Conservation (phyloP, 30 jellyfish, hydroid and myxozoan species). For the Aurelia sp. region DNA sequence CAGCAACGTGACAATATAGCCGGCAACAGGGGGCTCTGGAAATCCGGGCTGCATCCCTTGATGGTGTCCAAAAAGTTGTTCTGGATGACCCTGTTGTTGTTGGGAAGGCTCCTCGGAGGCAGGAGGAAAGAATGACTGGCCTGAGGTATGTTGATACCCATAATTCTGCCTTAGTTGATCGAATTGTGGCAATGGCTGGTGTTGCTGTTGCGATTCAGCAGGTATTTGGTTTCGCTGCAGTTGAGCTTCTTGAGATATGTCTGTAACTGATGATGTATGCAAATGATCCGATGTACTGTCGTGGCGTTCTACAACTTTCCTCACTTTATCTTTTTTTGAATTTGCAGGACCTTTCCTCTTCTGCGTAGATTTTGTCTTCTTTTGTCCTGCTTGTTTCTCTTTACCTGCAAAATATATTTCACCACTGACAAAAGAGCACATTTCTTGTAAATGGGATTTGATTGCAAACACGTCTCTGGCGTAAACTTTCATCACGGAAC, state of each 20-base stretch:
- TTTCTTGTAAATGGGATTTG: background rate
- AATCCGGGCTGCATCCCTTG: too few relatives aligned
- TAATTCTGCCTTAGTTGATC: too few relatives aligned
- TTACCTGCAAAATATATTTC: slow-evolving; percentile 13
- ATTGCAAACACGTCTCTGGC: background rate
- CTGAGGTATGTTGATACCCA: background rate
- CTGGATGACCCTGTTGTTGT: background rate
- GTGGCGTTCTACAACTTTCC: background rate
- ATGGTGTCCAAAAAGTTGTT: background rate
- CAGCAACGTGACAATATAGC: background rate
- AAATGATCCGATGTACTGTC: background rate
- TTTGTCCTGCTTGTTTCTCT: slow-evolving; percentile 20
- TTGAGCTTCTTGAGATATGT: background rate
- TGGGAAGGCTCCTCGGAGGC: slow-evolving; percentile 7
- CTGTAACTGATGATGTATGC: too few relatives aligned
- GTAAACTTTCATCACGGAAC: background rate
- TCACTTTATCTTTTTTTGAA: background rate
- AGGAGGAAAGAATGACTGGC: slow-evolving; percentile 2
- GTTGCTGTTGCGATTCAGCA: slow-evolving; percentile 18
- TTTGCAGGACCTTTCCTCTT: slow-evolving; percentile 53
- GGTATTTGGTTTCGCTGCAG: background rate
- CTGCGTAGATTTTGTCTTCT: slow-evolving; percentile 37
- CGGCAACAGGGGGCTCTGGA: too few relatives aligned
- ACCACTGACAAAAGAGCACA: slow-evolving; percentile 15
- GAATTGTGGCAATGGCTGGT: slow-evolving; percentile 17